Evolutionary conservation across 2,888 invertebrate genomes (phyloP), one percentile per base, ranked within the genome.

Genomic region (Drosophila nr. fundita): DNA sequence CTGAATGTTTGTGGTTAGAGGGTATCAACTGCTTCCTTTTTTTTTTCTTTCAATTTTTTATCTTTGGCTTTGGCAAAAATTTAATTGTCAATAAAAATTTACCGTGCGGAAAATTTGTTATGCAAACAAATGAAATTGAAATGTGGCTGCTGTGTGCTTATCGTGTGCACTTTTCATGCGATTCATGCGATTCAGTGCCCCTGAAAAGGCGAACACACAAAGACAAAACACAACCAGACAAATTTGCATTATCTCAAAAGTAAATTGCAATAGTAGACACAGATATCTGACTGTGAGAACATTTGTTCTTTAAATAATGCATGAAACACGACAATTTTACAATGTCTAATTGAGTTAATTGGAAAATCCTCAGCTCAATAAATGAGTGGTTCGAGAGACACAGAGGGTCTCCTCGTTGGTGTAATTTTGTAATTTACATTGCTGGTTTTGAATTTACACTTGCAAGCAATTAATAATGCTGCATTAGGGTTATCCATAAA

Each of bases 81-180:
- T 88, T 91, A 91, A 90, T 90, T 91, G 91, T 90, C 91, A 91
- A 91, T 91, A 91, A 91, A 91, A 91, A 86, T 91, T 90, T 89
- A 91, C 92, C 83, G 91, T 86, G 92, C 91, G 92, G 91, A 91
- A 91, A 91, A 91, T 91, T 91, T 91, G 91, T 91, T 91, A 86
- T 88, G 87, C 91, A 91, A 91, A 91, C 91, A 91, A 86, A 87
- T 82, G 85, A 85, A 87, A 89, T 82, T 82, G 80, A 87, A 89
- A 87, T 81, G 80, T 59, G 68, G 66, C 75, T 77, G 58, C 71
- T 64, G 55, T 61, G 40, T 32, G 36, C 45, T 68, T 60, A 64
- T 69, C 72, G 55, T 63, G 59, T 76, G 76, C 73, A 77, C 52
- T 78, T 71, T 70, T 70, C 60, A 71, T 76, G 57, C 70, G 65